Conservation (phyloP, 2,113 vertebrate genomes). For the Gnathochromis pfefferi region DNA sequence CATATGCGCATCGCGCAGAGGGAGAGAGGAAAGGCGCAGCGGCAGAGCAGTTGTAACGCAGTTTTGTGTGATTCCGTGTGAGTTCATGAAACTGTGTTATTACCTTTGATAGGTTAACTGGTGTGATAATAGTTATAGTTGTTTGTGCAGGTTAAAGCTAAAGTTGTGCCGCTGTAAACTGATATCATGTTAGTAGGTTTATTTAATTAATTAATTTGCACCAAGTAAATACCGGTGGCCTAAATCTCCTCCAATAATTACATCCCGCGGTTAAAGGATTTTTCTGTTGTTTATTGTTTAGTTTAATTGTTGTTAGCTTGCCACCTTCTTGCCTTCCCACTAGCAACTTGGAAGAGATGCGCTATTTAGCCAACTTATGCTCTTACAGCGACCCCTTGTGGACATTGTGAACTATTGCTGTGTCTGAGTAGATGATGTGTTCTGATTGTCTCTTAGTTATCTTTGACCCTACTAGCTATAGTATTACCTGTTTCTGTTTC, state of each 20-base stretch:
- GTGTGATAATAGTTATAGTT: background rate
- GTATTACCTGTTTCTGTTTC: background rate
- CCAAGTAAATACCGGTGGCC: background rate
- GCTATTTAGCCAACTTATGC: fast-evolving
- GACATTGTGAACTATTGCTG: background rate
- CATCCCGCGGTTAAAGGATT: fast-evolving
- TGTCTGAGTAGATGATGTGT: background rate
- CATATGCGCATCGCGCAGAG: fast-evolving
- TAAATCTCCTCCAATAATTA: background rate
- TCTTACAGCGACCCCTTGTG: background rate
- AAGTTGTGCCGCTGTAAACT: background rate
- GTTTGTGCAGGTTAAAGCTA: background rate
- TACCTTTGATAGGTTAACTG: background rate
- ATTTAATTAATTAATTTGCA: background rate
- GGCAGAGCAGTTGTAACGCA: background rate
- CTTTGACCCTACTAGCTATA: background rate
- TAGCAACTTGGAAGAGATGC: fast-evolving
- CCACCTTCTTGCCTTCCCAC: background rate
- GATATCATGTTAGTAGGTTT: background rate
- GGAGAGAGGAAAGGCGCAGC: background rate
- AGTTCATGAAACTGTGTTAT: background rate
- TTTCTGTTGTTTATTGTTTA: background rate
- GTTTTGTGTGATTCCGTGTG: background rate
- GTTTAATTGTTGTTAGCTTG: background rate
- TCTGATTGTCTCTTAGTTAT: background rate